phyloP scores from a whole-genome alignment of 2,797 vertebrate species.

The Sebastes minor region DNA sequence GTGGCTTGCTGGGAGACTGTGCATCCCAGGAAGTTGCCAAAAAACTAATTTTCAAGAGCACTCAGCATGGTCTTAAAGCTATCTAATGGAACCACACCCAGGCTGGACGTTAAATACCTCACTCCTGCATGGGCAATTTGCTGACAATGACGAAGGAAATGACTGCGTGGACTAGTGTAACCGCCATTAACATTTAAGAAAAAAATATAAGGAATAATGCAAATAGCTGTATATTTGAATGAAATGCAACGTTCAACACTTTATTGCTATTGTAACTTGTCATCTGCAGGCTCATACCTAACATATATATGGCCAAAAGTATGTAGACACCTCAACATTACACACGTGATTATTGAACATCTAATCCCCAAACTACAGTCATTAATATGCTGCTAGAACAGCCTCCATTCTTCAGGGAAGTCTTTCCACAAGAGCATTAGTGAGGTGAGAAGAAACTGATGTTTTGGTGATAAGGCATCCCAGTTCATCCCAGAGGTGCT shows the following conservation, averaged over 20 bases:
- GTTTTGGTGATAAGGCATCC: background rate
- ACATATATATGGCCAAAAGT: background rate
- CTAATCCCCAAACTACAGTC: background rate
- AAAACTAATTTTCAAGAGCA: slow-evolving; percentile 83
- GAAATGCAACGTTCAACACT: background rate
- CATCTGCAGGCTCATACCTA: background rate
- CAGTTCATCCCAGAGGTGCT: background rate
- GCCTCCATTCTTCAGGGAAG: background rate
- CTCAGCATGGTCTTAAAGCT: slow-evolving; percentile 78
- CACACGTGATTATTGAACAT: fast-evolving
- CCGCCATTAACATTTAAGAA: background rate
- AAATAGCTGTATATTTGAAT: slow-evolving; percentile 11
- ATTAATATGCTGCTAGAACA: background rate
- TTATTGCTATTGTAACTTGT: background rate
- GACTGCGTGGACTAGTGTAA: background rate
- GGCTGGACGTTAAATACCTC: slow-evolving; percentile 67
- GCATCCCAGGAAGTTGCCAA: slow-evolving; percentile 78
- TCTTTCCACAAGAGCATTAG: background rate
- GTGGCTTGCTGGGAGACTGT: slow-evolving; percentile 74
- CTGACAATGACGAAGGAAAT: slow-evolving; percentile 56
- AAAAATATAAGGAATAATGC: background rate
- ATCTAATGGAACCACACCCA: slow-evolving; percentile 71
- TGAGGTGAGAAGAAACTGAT: background rate
- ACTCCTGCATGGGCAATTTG: slow-evolving; percentile 58
- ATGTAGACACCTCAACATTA: background rate